Evolutionary conservation across 2,797 vertebrate genomes (phyloP).

Genomic region (Microhierax caerulescens): DNA sequence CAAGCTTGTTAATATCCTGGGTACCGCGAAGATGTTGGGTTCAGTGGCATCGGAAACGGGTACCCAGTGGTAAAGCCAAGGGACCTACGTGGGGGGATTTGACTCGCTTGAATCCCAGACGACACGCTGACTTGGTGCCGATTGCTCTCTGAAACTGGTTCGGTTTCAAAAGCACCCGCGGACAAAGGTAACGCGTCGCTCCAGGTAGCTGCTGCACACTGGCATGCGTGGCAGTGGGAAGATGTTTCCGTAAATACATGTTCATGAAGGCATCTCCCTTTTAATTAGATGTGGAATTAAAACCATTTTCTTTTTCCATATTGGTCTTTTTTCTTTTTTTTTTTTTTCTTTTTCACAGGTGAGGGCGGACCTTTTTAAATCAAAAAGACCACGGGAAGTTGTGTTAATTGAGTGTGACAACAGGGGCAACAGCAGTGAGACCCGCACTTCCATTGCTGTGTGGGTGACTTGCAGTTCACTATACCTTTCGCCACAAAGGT

Average conservation of each 20-base stretch:
- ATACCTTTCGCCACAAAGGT: not conserved
- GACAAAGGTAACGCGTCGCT: not conserved
- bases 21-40: not conserved
- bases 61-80: not conserved
- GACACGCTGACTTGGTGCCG: not conserved
- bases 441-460: not conserved
- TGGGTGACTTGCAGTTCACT: not conserved
- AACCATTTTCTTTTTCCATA: not conserved
- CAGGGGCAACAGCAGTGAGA: not conserved
- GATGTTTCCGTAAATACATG: not conserved
- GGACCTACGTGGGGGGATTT: not conserved
- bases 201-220: not conserved
- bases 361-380: not conserved
- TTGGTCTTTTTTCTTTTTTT: not conserved
- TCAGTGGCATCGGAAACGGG: not conserved
- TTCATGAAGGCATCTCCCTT: not conserved
- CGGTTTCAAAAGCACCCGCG: not conserved
- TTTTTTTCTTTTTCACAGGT: not conserved
- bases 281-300: not conserved
- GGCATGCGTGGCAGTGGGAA: not conserved
- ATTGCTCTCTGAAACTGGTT: not conserved
- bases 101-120: not conserved
- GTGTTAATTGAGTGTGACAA: not conserved
- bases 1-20: not conserved
- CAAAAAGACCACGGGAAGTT: not conserved